Evolutionary conservation across 2,113 vertebrate species (phyloP), one percentile per base, ranked within the genome.

Genomic region (Dascyllus trimaculatus): DNA sequence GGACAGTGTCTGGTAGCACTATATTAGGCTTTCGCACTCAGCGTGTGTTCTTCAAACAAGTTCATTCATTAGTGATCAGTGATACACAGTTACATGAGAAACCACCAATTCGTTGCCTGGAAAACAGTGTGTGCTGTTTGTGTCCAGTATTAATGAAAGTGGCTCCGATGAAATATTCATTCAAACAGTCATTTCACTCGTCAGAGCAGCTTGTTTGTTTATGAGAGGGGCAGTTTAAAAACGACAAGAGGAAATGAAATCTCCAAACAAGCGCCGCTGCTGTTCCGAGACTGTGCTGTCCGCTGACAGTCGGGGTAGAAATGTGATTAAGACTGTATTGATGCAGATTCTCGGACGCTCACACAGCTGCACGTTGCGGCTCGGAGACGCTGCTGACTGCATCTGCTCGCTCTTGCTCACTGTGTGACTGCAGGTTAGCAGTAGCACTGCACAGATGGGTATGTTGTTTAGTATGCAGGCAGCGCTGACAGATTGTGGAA

Each of bases 391-490:
- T 85, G 85, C 91, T 86, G 90, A 88, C 85, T 84, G 85, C 71
- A 59, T 89, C 73, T 85, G 88, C 82, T 83, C 69, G 1, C 54
- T 59, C 70, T 63, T 19, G 57, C 85, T 86, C 58, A 56, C 76
- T 79, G 48, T 80, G 71, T 71, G 74, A 82, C 82, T 87, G 80
- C 78, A 83, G 89, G 85, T 84, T 79, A 86, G 76, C 48, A 69
- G 76, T 54, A 62, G 72, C 70, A 2, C 54, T 69, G 85, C 84
- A 86, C 90, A 92, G 85, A 93, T 91, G 89, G 88, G 75, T 18
- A 66, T 82, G 82, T 85, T 88, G 72, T 71, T 91, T 82, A 82
- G 81, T 84, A 81, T 80, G 84, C 79, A 86, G 68, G 63, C 81
- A 56, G 45, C 52, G 24, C 40, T 67, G 78, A 76, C 86, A 90